Evolutionary conservation across 2,888 invertebrate species (phyloP).

Genomic region (Phragmatobia fuliginosa): DNA sequence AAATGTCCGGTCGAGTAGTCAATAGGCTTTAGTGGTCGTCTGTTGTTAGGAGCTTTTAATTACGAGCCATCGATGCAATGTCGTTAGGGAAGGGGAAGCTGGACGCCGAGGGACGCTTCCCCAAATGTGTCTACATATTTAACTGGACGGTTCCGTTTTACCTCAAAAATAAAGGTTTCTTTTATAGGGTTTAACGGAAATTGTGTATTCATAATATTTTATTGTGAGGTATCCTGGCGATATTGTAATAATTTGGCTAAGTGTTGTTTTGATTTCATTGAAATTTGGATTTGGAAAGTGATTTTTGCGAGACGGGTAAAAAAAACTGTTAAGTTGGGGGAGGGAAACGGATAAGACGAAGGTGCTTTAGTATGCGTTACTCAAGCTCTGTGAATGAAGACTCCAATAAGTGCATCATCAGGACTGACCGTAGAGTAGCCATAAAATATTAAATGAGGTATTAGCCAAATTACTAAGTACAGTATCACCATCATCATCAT

Average conservation of each 20-base stretch:
- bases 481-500: no score
- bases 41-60: conserved; percentile 30
- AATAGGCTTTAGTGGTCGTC: conserved; percentile 19
- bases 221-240: background rate
- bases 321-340: no score
- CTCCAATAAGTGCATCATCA: no score
- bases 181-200: background rate
- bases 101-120: conserved; percentile 20
- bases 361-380: no score
- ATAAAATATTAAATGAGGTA: no score
- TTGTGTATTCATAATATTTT: conserved; percentile 4
- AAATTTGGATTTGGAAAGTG: background rate
- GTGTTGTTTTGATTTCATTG: no score
- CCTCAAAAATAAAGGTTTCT: background rate
- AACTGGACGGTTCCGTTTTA: conserved; percentile 28
- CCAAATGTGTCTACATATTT: conserved; percentile 20
- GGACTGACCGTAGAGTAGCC: no score
- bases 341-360: no score
- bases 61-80: conserved; percentile 29
- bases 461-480: no score
- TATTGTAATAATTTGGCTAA: background rate
- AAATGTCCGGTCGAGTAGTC: conserved; percentile 11
- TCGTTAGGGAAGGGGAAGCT: conserved; percentile 30
- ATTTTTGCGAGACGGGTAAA: background rate
- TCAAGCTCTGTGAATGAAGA: no score